Percentiles rank a stretch among this genome's conserved stretches.
Evolutionary conservation across 2,888 invertebrate genomes (phyloP).

Genomic region (Eremobia ochroleuca): DNA sequence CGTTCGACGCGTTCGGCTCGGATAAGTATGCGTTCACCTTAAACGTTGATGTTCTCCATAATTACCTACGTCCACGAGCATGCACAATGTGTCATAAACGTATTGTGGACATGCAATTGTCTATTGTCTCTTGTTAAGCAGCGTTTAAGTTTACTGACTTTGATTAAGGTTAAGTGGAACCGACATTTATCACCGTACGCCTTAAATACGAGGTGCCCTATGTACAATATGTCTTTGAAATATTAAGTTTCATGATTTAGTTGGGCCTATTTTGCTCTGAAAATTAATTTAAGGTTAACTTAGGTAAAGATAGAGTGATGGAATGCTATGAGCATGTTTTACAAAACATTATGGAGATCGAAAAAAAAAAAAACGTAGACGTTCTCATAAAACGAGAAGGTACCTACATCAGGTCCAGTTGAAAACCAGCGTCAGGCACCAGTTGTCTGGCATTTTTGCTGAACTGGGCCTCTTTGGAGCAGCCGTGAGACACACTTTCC

Average conservation of each 20-base stretch:
- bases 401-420: too few relatives aligned
- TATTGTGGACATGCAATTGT: constrained; percentile 51
- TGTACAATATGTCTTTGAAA: constrained; percentile 20
- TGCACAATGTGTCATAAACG: constrained; percentile 61
- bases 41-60: constrained; percentile 13
- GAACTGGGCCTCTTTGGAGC: too few relatives aligned
- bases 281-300: neutral
- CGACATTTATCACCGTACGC: constrained; percentile 40
- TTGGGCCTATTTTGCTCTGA: neutral
- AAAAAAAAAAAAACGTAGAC: neutral
- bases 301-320: neutral
- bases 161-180: constrained; percentile 57
- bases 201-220: constrained; percentile 17
- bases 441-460: too few relatives aligned
- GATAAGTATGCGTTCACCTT: too few relatives aligned
- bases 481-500: too few relatives aligned
- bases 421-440: too few relatives aligned
- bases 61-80: constrained; percentile 40
- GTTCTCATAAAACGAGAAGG: neutral
- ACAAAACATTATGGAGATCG: neutral
- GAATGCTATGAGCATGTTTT: neutral
- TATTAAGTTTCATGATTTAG: constrained; percentile 23
- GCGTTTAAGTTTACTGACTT: constrained; percentile 47
- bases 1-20: too few relatives aligned
- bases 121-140: constrained; percentile 61